A percentile compares a stretch with the other conserved stretches of the same genome.
Evolutionary conservation across 2,888 invertebrate species (phyloP).

Genomic region (Coleophora flavipennella): DNA sequence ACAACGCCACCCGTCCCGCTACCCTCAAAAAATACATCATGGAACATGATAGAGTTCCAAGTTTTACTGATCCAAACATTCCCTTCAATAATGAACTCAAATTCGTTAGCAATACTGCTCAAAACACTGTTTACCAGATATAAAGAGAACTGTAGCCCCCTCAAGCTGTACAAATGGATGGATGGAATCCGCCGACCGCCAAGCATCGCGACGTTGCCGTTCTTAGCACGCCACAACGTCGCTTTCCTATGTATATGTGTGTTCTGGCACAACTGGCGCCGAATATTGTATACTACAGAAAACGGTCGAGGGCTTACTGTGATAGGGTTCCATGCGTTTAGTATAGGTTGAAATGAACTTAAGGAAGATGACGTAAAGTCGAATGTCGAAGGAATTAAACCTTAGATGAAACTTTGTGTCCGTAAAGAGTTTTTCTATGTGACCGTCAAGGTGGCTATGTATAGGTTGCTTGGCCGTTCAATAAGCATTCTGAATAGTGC

Average conservation of each 20-base stretch:
- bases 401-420: slow-evolving; percentile 33
- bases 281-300: slow-evolving; percentile 73
- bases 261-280: slow-evolving; percentile 70
- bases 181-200: slow-evolving; percentile 49
- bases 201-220: slow-evolving; percentile 61
- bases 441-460: slow-evolving; percentile 71
- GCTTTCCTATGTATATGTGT: slow-evolving; percentile 67
- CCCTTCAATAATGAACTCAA: slow-evolving; percentile 23
- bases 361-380: slow-evolving; percentile 33
- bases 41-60: slow-evolving; percentile 34
- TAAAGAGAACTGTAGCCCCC: slow-evolving; percentile 38
- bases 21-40: slow-evolving; percentile 36
- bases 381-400: slow-evolving; percentile 21
- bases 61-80: neutral
- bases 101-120: slow-evolving; percentile 2
- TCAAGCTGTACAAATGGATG: slow-evolving; percentile 24
- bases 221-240: slow-evolving; percentile 53
- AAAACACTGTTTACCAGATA: slow-evolving; percentile 3
- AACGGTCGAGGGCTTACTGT: slow-evolving; percentile 56
- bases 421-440: slow-evolving; percentile 56
- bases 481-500: slow-evolving; percentile 46
- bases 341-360: slow-evolving; percentile 29
- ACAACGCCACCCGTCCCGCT: slow-evolving; percentile 58
- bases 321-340: slow-evolving; percentile 50
- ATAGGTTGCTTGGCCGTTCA: slow-evolving; percentile 56